These are phyloP conservation scores for Syndactyla subalaris DNA, from an alignment of 2,797 vertebrate genomes.

Conservation along the genomic window DNA sequence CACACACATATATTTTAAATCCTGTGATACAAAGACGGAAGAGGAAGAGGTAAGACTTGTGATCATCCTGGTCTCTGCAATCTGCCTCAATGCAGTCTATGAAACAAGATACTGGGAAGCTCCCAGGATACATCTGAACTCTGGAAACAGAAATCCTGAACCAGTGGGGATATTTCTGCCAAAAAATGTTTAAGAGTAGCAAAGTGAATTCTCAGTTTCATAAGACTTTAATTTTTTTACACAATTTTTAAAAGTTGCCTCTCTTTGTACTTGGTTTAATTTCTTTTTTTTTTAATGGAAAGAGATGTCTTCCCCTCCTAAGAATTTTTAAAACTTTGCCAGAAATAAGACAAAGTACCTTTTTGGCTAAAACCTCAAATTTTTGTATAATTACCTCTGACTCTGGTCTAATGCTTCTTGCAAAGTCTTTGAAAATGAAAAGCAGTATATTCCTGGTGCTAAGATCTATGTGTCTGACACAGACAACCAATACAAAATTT, in stretches of 20 bases:
- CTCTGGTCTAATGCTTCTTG: background rate
- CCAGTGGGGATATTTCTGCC: background rate
- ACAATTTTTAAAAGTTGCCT: background rate
- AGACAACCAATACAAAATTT: background rate
- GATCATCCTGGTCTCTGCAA: background rate
- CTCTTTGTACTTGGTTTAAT: background rate
- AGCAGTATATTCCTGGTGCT: background rate
- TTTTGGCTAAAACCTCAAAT: background rate
- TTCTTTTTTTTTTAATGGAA: background rate
- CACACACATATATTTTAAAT: rapidly evolving
- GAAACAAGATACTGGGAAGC: background rate
- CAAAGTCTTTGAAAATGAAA: background rate
- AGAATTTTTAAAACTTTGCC: background rate
- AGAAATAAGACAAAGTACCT: background rate
- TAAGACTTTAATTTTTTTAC: background rate
- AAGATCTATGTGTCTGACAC: background rate
- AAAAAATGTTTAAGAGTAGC: background rate
- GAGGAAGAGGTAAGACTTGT: background rate
- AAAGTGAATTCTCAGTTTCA: background rate
- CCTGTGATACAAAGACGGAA: background rate
- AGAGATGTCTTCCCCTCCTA: background rate
- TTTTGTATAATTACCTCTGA: background rate
- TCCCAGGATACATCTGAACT: background rate
- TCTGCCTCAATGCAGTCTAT: background rate
- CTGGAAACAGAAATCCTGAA: background rate